Conservation (phyloP, 2,113 vertebrate species). For the Camelus bactrianus region DNA sequence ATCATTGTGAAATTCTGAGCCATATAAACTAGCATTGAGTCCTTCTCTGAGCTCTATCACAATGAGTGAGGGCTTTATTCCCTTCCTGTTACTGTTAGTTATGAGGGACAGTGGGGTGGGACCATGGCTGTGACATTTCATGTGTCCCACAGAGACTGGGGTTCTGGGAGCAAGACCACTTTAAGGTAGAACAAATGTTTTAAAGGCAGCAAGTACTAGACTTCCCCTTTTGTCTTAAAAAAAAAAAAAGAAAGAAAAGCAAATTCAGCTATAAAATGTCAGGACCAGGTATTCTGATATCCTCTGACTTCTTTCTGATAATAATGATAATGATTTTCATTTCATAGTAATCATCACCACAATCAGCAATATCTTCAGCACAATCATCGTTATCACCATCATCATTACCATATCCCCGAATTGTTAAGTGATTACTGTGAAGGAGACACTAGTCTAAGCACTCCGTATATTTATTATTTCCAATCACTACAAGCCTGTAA, state of each 20-base stretch:
- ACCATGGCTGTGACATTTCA: background rate
- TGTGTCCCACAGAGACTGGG: background rate
- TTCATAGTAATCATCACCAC: background rate
- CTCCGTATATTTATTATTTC: constrained; percentile 55
- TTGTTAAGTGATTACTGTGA: constrained; percentile 53
- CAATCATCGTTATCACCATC: background rate
- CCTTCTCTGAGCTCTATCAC: background rate
- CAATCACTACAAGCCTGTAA: constrained; percentile 45
- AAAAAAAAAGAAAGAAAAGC: background rate
- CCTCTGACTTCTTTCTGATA: constrained; percentile 5
- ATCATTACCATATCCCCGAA: background rate
- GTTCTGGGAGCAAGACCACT: background rate
- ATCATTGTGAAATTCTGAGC: constrained; percentile 18
- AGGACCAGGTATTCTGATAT: background rate
- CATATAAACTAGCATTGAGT: background rate
- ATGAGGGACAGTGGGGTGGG: background rate
- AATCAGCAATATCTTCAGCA: background rate
- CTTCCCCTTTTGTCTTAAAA: background rate
- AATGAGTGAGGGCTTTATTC: background rate
- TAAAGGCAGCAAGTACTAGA: background rate
- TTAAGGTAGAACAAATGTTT: constrained; percentile 2
- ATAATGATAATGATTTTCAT: background rate
- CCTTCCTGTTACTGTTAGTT: background rate
- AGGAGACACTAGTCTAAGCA: background rate
- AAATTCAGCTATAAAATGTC: background rate